Percentiles rank a stretch among this genome's conserved stretches.
Conservation (phyloP, 2,797 vertebrate genomes). For the Menidia menidia region DNA sequence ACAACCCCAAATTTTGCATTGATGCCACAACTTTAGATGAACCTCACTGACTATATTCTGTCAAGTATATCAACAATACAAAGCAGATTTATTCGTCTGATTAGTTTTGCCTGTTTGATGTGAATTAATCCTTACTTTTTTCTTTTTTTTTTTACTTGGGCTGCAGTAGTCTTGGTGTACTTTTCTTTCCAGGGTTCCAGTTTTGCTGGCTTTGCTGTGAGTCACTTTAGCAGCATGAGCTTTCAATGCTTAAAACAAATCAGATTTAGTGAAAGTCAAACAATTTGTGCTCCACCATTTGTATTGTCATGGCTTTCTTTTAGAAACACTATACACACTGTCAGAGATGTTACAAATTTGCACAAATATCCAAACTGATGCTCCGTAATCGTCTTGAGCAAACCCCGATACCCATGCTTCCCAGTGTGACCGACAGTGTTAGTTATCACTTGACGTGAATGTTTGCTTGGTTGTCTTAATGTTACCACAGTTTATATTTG, state of each 20-base stretch:
- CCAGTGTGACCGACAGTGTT: conserved; percentile 1
- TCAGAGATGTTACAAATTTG: neutral
- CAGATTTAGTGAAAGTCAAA: conserved; percentile 15
- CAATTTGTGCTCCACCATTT: conserved; percentile 2
- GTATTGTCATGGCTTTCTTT: neutral
- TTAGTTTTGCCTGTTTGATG: neutral
- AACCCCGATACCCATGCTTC: neutral
- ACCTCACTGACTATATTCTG: neutral
- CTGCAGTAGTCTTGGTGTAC: neutral
- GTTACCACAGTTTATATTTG: conserved; percentile 23
- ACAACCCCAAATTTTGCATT: conserved; percentile 10
- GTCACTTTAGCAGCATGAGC: conserved; percentile 25
- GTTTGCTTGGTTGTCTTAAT: conserved; percentile 24
- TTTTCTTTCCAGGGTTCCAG: conserved; percentile 14
- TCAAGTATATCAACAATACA: neutral
- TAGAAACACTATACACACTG: neutral
- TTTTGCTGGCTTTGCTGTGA: conserved; percentile 13
- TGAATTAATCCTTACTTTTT: neutral
- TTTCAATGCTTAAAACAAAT: conserved; percentile 31
- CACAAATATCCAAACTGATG: neutral
- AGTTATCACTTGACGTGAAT: conserved; percentile 8
- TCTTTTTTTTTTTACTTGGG: neutral
- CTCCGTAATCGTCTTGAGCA: neutral
- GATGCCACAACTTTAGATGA: conserved; percentile 11
- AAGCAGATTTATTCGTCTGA: neutral